Percentiles rank a stretch among this genome's conserved stretches.
phyloP scores from a whole-genome alignment of 1,140 invertebrate species.

The Drosophila nigrodunni region DNA sequence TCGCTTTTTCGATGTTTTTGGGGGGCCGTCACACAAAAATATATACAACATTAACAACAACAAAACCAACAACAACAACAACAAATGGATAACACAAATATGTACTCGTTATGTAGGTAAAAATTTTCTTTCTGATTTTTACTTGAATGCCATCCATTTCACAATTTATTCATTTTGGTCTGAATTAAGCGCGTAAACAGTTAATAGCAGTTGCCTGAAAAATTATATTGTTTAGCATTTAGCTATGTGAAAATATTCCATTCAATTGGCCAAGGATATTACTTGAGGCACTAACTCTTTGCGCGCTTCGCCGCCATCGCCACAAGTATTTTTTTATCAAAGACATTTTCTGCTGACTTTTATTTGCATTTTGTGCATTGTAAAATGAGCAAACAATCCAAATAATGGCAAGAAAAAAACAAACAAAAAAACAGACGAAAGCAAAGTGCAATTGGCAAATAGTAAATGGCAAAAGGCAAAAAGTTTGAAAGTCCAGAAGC shows the following conservation, averaged over 20 bases:
- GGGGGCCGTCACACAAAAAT: slow-evolving; percentile 15
- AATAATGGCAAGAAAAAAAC: slow-evolving; percentile 39
- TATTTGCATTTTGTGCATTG: slow-evolving; percentile 63
- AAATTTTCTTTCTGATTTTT: slow-evolving; percentile 45
- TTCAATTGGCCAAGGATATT: slow-evolving; percentile 27
- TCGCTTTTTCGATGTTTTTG: slow-evolving; percentile 38
- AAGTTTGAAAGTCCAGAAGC: slow-evolving; percentile 21
- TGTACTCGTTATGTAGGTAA: slow-evolving; percentile 68
- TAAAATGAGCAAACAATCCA: slow-evolving; percentile 76
- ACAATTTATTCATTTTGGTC: neutral
- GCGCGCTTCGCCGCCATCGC: slow-evolving; percentile 45
- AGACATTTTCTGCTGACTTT: slow-evolving; percentile 66
- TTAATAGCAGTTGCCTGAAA: slow-evolving; percentile 8
- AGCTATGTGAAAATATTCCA: slow-evolving; percentile 35
- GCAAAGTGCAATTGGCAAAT: neutral
- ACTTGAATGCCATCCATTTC: slow-evolving; percentile 24
- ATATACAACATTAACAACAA: slow-evolving; percentile 46
- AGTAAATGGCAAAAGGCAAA: slow-evolving; percentile 14
- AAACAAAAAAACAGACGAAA: neutral
- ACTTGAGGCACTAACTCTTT: slow-evolving; percentile 54
- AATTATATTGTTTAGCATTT: slow-evolving; percentile 44
- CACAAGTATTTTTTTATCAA: slow-evolving; percentile 45
- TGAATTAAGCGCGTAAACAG: slow-evolving; percentile 63
- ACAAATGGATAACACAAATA: slow-evolving; percentile 23
- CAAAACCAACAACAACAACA: slow-evolving; percentile 30